Conservation (phyloP, 2,113 vertebrate species). For the Rhinichthys klamathensis region DNA sequence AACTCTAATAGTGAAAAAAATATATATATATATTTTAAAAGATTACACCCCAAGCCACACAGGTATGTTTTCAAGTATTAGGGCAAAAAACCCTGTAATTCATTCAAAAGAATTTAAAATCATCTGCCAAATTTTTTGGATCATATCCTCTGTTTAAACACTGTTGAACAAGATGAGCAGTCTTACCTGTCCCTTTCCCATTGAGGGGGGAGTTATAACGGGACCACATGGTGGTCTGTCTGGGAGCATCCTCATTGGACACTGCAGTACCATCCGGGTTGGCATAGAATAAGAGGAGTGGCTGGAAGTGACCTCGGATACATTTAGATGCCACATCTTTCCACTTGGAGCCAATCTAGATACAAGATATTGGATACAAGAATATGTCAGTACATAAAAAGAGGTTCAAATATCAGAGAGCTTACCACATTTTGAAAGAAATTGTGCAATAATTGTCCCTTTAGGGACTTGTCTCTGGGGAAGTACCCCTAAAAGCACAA, state of each 20-base stretch:
- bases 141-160: too few species aligned
- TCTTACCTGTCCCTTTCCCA: constrained; percentile 82
- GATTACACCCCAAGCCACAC: background rate
- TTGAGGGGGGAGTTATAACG: constrained; percentile 83
- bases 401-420: background rate
- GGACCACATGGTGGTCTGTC: constrained; percentile 88
- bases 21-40: background rate
- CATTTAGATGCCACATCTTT: constrained; percentile 97
- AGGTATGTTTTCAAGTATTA: too few species aligned
- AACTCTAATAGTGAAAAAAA: too few species aligned
- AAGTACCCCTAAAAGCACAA: too few species aligned
- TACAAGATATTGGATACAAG: background rate
- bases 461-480: too few species aligned
- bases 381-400: background rate
- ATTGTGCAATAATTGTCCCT: too few species aligned
- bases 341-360: constrained; percentile 93
- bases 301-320: constrained; percentile 93
- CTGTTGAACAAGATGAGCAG: constrained; percentile 4
- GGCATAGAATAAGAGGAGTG: constrained; percentile 92
- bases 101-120: too few species aligned
- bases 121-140: too few species aligned
- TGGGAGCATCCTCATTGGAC: constrained; percentile 91
- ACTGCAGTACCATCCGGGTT: constrained; percentile 92
- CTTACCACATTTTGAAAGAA: background rate
- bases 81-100: too few species aligned